Evolutionary conservation across 2,797 vertebrate species (phyloP), one percentile per base, ranked within the genome.

Genomic region (Acanthornis magna): DNA sequence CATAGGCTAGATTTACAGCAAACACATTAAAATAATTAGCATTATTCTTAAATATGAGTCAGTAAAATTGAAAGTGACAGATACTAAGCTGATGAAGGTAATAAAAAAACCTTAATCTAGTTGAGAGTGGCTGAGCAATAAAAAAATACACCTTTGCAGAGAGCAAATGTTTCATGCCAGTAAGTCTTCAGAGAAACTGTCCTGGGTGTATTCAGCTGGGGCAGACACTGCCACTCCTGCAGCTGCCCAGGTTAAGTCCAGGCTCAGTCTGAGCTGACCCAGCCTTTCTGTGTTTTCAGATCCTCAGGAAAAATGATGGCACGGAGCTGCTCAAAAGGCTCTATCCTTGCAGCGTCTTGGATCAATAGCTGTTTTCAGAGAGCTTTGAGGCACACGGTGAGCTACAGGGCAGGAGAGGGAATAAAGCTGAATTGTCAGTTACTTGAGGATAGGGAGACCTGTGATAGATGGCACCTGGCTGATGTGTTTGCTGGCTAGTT

Each of bases 11-110:
- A 92, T 95, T 97, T 96, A 92, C 73, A 92, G 76, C 92, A 96
- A 96, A 96, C 54, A 88, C 91, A 91, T 94, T 96, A 95, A 91
- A 95, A 96, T 90, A 96, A 95, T 95, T 97, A 97, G 65, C 93
- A 86, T 95, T 97, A 92, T 95, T 96, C 92, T 93, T 94, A 97
- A 95, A 92, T 91, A 85, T 70, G 92, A 95, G 79, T 91, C 45
- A 53, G 75, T 89, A 48, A 93, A 95, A 95, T 96, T 94, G 89
- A 94, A 96, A 85, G 85, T 95, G 96, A 93, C 95, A 94, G 77
- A 89, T 70, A 94, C 72, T 65, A 85, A 92, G 75, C 32, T 89
- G 87, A 95, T 78, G 76, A 95, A 93, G 91, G 76, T 60, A 95
- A 96, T 96, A 94, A 96, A 91, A 94, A 75, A 53, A 10, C 12